Conservation (phyloP, 1,140 invertebrate genomes). For the Cyphomyrmex costatus region DNA sequence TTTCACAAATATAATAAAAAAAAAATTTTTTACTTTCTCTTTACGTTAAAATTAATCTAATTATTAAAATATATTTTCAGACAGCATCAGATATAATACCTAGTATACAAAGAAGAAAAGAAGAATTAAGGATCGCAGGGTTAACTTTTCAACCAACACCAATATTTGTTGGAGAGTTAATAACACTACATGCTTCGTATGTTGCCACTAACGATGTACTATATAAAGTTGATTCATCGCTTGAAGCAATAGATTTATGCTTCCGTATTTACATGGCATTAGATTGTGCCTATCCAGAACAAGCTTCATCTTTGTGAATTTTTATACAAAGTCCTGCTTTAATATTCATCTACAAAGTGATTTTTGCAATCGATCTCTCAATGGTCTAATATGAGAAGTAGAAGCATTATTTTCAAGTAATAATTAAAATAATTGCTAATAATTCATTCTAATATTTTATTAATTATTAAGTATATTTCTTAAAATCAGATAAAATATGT, state of each 20-base stretch:
- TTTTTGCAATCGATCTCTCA: not conserved
- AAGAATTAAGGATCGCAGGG: not conserved
- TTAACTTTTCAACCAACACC: not conserved
- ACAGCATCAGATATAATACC: not conserved
- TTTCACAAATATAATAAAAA: not conserved
- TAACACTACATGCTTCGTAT: not conserved
- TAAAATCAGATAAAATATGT: not conserved
- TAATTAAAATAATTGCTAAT: no score
- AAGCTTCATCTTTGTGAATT: not conserved
- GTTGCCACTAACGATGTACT: not conserved
- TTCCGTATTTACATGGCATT: slow-evolving; percentile 1
- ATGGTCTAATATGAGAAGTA: not conserved
- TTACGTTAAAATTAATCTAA: not conserved
- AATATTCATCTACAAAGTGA: not conserved
- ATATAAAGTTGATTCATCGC: not conserved
- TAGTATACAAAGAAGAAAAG: not conserved
- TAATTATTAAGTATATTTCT: not conserved
- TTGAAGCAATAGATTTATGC: not conserved
- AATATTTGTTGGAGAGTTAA: not conserved
- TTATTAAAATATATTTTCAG: slow-evolving; percentile 3
- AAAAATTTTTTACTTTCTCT: not conserved
- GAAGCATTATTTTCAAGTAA: not conserved
- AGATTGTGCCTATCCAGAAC: not conserved
- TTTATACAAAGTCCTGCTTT: not conserved
- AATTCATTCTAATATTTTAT: not conserved